These are phyloP conservation scores for Austrofundulus limnaeus DNA, from an alignment of 2,113 vertebrate species.

Conservation along the genomic window DNA sequence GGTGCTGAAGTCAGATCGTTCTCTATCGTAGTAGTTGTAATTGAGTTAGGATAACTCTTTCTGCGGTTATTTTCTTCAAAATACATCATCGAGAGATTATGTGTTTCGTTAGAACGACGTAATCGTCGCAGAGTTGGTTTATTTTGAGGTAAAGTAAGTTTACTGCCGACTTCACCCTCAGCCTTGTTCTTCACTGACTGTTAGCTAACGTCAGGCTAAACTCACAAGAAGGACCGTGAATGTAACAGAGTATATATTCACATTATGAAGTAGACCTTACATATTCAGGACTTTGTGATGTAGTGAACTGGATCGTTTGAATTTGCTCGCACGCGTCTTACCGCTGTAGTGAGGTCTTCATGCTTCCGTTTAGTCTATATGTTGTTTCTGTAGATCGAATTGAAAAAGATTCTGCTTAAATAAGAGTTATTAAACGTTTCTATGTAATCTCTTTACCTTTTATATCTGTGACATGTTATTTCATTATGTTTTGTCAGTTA, in stretches of 20 bases:
- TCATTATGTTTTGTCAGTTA: slow-evolving; percentile 25
- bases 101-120: slow-evolving; percentile 22
- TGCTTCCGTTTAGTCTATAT: neutral
- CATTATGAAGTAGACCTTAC: neutral
- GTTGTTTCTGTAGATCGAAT: neutral
- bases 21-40: slow-evolving; percentile 28
- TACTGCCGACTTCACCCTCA: slow-evolving; percentile 45
- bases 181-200: slow-evolving; percentile 41
- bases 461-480: neutral
- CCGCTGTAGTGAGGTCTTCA: neutral
- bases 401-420: neutral
- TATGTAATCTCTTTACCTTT: neutral
- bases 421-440: neutral
- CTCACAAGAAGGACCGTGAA: slow-evolving; percentile 13
- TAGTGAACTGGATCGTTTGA: neutral
- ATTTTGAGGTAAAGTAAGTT: slow-evolving; percentile 66
- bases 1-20: slow-evolving; percentile 35
- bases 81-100: slow-evolving; percentile 11
- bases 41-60: slow-evolving; percentile 14
- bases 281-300: neutral
- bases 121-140: slow-evolving; percentile 12
- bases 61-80: neutral
- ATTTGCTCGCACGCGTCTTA: neutral
- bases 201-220: slow-evolving; percentile 62
- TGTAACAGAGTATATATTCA: neutral